Base-by-base conservation (phyloP, 2,888 invertebrate genomes). In the Ypsolopha scabrella region DNA sequence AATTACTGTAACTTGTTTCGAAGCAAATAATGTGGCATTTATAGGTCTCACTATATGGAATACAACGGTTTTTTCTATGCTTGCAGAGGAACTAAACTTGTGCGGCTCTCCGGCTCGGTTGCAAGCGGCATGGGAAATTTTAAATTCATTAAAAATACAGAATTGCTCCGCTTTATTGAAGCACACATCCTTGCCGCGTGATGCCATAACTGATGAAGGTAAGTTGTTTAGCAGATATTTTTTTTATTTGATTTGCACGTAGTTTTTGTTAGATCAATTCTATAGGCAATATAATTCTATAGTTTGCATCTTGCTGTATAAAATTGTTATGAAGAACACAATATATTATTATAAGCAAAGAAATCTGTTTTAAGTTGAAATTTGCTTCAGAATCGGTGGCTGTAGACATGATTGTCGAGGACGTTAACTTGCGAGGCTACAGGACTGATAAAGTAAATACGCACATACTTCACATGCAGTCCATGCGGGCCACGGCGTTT, bases 81-180 rank as follows among this genome's bases (percentile, higher is more conserved):
- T 67, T 67, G 9, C 64, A 88, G 92, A 87, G 48, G 89, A 88
- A 61, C 62, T 90, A 7, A 90, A 88, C 10, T 59, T 91, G 2
- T 90, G 90, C 54, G 89, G 90, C 0, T 92, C 92, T 0, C 88
- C 89, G 63, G 87, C 91, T 7, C 90, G 92, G 53, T 71, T 92
- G 53, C 80, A 89, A 62, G 81, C 90, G 0, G 88, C 89, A 0
- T 67, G 62, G 37, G 76, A 88, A 41, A 87, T 92, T 2, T 49
- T 63, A 0, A 1, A 39, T 3, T 77, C 81, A 10, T 51, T 79
- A 14, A 0, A 61, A 0, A 52, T 37, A 0, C 59, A 62, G 11
- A 58, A 55, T 1, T 36, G 56, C 0, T 67, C 76, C 0, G 0
- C 52, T 0, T n/a, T 66, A 7, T 63, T 89, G 1, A 60, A 70